Evolutionary conservation across 1,140 invertebrate genomes (phyloP), one percentile per base, ranked within the genome.

Genomic region (Triops cancriformis): DNA sequence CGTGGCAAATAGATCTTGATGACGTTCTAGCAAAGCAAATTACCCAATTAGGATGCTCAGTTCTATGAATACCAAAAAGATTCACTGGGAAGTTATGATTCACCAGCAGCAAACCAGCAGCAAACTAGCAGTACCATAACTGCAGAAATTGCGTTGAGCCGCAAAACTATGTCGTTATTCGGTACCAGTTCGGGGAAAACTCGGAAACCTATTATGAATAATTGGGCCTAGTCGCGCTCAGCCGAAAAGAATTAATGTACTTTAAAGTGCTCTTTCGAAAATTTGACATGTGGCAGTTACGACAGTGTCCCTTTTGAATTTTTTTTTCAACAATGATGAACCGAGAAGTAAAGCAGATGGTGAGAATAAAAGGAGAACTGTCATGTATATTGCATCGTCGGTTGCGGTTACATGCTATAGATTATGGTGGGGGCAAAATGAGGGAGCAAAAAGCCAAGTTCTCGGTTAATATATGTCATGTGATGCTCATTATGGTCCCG

Each of bases 391-490:
- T 64, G 23, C 51, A n/a, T 18, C 51, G 23, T 64, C 51, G 31
- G 31, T 37, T 37, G 51, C 51, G 14, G 51, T 64, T 64, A 23
- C 51, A 64, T 64, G 51, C 51, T 64, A 64, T 64, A 23, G 51
- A 37, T 37, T 37, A 37, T 37, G 31, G 31, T 4, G 14, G 14
- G 51, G 51, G 51, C 51, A 64, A 64, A 64, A 64, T 18, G 51
- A 64, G 51, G 51, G 51, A 64, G 51, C 51, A 64, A 64, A 64
- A 64, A 64, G 51, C 51, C 51, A 64, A 64, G 51, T 64, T 64
- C 51, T 64, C 51, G 51, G 51, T 64, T 64, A 64, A 64, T 64
- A 64, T 64, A 64, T 64, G 51, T 64, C 51, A 64, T 64, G 51
- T 64, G 51, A 64, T 64, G 51, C 51, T 64, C 51, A 64, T 64